Percentiles rank a stretch among this genome's conserved stretches.
These are phyloP conservation scores for Zonotrichia leucophrys DNA, from an alignment of 2,113 vertebrate species.

Conservation along the genomic window DNA sequence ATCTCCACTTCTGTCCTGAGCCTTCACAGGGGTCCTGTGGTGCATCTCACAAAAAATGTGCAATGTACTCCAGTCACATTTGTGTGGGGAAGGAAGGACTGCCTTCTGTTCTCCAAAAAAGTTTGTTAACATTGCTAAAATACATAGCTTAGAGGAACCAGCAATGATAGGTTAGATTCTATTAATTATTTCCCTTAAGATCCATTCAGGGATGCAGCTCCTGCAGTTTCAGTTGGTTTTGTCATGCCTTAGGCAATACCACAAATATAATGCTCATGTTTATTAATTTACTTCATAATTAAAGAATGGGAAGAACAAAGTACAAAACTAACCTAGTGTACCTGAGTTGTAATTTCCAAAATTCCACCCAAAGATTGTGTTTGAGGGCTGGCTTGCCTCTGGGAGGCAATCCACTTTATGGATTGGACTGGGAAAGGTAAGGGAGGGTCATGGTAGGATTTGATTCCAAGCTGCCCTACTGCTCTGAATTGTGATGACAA, in stretches of 20 bases:
- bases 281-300: conserved; percentile 21
- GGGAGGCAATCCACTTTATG: not conserved
- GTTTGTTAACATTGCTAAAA: not conserved
- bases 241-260: not conserved
- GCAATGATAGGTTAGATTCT: not conserved
- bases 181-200: not conserved
- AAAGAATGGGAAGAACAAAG: not conserved
- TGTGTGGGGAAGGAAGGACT: not conserved
- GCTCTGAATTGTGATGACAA: not conserved
- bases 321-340: not conserved
- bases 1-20: not conserved
- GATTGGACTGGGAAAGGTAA: not conserved
- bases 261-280: not conserved
- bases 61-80: not conserved
- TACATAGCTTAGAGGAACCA: not conserved
- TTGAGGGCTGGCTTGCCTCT: not conserved
- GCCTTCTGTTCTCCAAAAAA: not conserved
- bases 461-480: not conserved
- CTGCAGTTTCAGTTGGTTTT: not conserved
- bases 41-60: accelerated
- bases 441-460: not conserved
- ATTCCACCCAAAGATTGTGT: not conserved
- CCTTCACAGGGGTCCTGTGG: not conserved
- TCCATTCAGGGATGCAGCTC: not conserved
- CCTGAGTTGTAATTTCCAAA: not conserved